Evolutionary conservation across 1,140 invertebrate species (phyloP).

Genomic region (Sycophila sp.): DNA sequence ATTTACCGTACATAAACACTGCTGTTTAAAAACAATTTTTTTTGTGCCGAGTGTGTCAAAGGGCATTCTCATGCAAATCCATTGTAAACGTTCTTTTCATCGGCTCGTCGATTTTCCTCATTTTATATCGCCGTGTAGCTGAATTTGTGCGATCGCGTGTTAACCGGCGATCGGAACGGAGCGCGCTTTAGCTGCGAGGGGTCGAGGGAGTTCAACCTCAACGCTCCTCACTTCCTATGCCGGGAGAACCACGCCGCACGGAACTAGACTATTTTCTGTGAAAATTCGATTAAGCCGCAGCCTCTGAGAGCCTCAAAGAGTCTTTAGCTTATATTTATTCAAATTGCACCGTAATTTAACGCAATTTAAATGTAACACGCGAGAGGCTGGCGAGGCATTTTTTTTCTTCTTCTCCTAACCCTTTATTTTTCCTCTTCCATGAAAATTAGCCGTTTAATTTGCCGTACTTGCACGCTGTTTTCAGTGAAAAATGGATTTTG

Average conservation of each 20-base stretch:
- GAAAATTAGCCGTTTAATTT: no score
- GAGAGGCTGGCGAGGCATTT: no score
- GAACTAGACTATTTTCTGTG: conserved; percentile 5
- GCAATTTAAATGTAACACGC: no score
- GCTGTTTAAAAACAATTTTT: no score
- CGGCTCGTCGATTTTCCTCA: background rate
- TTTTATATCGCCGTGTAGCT: background rate
- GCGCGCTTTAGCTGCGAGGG: background rate
- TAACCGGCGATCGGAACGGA: conserved; percentile 10
- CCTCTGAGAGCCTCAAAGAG: conserved; percentile 3
- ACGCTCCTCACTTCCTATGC: background rate
- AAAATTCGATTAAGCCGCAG: background rate
- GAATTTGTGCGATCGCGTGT: conserved; percentile 38
- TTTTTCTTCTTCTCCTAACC: no score
- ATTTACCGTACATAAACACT: no score
- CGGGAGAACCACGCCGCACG: background rate
- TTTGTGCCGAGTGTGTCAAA: no score
- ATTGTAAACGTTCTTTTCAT: background rate
- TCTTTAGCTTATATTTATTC: background rate
- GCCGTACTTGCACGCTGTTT: no score
- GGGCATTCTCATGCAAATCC: no score
- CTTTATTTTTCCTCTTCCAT: no score
- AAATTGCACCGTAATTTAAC: background rate
- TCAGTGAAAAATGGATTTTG: no score
- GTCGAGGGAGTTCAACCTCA: conserved; percentile 15